These are phyloP conservation scores for Drosophila rubida DNA, from an alignment of 2,888 invertebrate species.

Conservation along the genomic window DNA sequence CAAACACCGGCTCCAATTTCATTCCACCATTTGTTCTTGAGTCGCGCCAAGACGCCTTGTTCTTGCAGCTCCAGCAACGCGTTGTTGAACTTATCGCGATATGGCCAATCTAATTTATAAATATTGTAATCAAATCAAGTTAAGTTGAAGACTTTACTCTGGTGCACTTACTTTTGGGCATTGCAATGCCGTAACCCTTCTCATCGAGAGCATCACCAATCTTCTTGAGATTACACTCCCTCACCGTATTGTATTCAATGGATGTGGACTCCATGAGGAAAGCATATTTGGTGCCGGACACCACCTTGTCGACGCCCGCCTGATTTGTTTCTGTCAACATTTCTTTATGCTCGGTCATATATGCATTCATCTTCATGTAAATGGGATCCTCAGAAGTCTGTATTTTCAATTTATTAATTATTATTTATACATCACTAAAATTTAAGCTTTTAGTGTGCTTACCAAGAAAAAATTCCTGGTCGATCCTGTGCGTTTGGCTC, in stretches of 20 bases:
- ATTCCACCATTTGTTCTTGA: constrained; percentile 96
- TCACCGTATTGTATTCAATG: constrained; percentile 89
- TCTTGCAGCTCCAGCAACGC: constrained; percentile 94
- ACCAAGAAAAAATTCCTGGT: constrained; percentile 96
- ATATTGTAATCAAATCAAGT: background rate
- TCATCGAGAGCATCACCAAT: constrained; percentile 88
- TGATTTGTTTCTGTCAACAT: constrained; percentile 85
- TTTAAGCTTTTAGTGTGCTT: too few relatives aligned
- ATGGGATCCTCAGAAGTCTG: constrained; percentile 91
- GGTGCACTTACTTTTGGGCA: constrained; percentile 87
- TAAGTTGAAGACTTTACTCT: too few relatives aligned
- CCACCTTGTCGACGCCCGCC: constrained; percentile 86
- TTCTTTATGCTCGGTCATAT: constrained; percentile 88
- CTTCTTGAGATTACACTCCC: constrained; percentile 88
- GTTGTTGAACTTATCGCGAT: constrained; percentile 91
- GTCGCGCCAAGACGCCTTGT: constrained; percentile 89
- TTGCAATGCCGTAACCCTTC: constrained; percentile 91
- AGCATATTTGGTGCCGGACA: constrained; percentile 86
- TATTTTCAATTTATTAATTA: too few relatives aligned
- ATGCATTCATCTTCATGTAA: constrained; percentile 92
- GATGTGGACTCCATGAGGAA: constrained; percentile 92
- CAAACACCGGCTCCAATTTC: constrained; percentile 91
- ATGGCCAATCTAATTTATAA: constrained; percentile 84
- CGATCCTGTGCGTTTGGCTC: constrained; percentile 92
- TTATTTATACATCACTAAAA: too few relatives aligned